phyloP scores from a whole-genome alignment of 2,797 vertebrate genomes.

The Dipus sagitta region DNA sequence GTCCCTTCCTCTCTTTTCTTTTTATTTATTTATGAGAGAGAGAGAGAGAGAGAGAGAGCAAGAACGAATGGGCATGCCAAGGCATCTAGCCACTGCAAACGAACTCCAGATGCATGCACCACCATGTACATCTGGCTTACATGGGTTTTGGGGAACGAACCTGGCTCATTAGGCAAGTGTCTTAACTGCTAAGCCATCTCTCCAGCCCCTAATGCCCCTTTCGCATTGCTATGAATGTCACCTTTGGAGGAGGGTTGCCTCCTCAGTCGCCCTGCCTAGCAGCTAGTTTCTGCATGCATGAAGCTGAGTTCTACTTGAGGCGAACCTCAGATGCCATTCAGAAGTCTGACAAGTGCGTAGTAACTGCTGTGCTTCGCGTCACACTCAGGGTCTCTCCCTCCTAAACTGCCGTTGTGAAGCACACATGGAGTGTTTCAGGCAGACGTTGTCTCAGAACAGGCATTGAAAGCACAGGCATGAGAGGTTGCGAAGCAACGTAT shows the following conservation, averaged over 20 bases:
- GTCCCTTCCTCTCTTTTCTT: no score
- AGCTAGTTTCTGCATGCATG: slow-evolving; percentile 31
- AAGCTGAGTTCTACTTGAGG: neutral
- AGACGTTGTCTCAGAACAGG: slow-evolving; percentile 45
- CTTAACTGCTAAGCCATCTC: no score
- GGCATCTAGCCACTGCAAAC: no score
- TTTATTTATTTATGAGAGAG: no score
- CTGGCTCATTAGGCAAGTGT: no score
- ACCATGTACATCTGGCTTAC: no score
- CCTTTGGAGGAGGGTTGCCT: neutral
- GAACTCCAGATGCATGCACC: no score
- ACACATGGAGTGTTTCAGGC: slow-evolving; percentile 51
- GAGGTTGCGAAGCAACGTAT: slow-evolving; percentile 64
- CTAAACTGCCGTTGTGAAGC: slow-evolving; percentile 1
- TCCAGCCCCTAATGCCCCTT: neutral
- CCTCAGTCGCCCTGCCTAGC: neutral
- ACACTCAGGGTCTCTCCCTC: neutral
- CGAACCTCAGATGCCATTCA: neutral
- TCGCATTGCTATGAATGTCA: neutral
- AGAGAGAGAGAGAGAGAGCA: no score
- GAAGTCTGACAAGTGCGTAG: slow-evolving; percentile 38
- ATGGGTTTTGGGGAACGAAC: no score
- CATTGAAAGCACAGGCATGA: slow-evolving; percentile 50
- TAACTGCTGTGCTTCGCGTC: slow-evolving; percentile 13
- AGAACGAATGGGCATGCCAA: no score